Evolutionary conservation across 2,888 invertebrate genomes (phyloP).

Genomic region (Torymus aiolomorphi): DNA sequence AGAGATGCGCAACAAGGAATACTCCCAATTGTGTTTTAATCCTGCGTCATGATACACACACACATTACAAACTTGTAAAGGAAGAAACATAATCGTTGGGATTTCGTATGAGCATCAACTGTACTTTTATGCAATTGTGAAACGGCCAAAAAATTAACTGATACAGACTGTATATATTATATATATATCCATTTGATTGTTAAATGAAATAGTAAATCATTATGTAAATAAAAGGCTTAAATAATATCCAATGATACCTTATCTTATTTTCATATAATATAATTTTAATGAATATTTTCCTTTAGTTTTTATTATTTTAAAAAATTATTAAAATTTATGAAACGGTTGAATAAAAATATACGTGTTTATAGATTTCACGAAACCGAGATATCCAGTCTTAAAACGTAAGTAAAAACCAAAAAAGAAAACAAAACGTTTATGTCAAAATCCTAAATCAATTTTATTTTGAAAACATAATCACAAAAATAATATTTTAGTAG

Average conservation of each 20-base stretch:
- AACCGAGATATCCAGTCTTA: background rate
- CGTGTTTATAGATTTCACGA: no score
- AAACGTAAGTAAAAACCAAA: conserved; percentile 33
- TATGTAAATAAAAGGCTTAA: conserved; percentile 74
- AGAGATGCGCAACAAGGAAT: background rate
- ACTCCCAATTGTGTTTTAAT: conserved; percentile 26
- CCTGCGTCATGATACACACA: conserved; percentile 1
- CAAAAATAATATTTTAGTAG: conserved; percentile 53
- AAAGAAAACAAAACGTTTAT: conserved; percentile 28
- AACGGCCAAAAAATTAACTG: conserved; percentile 67
- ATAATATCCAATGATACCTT: conserved; percentile 41
- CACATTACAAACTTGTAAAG: conserved; percentile 14
- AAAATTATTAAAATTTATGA: no score
- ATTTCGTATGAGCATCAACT: conserved; percentile 59
- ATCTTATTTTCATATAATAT: background rate
- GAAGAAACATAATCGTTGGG: conserved; percentile 54
- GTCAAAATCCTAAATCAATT: conserved; percentile 45
- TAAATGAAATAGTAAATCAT: conserved; percentile 71
- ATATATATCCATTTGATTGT: conserved; percentile 69
- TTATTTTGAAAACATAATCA: conserved; percentile 55
- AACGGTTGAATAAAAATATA: no score
- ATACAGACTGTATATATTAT: conserved; percentile 71
- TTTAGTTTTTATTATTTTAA: no score
- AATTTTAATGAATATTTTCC: no score
- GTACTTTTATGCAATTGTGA: conserved; percentile 67